These are phyloP conservation scores for Orthonyx spaldingii DNA, from an alignment of 2,113 vertebrate genomes.

Conservation along the genomic window DNA sequence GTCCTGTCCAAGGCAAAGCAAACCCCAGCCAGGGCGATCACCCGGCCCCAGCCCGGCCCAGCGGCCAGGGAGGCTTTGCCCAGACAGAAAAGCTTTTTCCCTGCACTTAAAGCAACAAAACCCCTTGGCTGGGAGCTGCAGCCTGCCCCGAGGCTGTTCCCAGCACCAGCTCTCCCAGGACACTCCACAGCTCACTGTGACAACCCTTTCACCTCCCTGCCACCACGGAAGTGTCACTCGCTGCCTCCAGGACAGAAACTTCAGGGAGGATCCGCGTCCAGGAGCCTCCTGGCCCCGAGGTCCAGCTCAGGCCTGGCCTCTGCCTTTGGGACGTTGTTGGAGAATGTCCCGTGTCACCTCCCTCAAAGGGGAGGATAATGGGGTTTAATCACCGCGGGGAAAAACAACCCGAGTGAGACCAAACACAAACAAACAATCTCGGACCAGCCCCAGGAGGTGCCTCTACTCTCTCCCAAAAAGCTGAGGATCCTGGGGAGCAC, in stretches of 20 bases:
- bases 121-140: not conserved
- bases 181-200: too few relatives aligned
- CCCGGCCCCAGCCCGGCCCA: rapidly evolving
- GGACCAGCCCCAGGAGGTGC: not conserved
- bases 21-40: not conserved
- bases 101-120: not conserved
- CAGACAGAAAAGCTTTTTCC: not conserved
- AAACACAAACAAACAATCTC: too few relatives aligned
- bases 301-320: not conserved
- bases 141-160: not conserved
- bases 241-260: not conserved
- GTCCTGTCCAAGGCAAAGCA: not conserved
- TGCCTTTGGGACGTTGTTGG: not conserved
- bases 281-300: not conserved
- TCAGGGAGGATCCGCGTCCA: not conserved
- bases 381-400: not conserved
- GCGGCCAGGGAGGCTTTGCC: rapidly evolving
- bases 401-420: not conserved
- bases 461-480: rapidly evolving
- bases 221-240: not conserved
- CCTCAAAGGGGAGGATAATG: not conserved
- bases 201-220: too few relatives aligned
- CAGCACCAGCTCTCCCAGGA: not conserved
- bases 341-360: not conserved
- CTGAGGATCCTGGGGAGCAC: not conserved